phyloP scores from a whole-genome alignment of 2,797 vertebrate species.

The Myotis findleyi region DNA sequence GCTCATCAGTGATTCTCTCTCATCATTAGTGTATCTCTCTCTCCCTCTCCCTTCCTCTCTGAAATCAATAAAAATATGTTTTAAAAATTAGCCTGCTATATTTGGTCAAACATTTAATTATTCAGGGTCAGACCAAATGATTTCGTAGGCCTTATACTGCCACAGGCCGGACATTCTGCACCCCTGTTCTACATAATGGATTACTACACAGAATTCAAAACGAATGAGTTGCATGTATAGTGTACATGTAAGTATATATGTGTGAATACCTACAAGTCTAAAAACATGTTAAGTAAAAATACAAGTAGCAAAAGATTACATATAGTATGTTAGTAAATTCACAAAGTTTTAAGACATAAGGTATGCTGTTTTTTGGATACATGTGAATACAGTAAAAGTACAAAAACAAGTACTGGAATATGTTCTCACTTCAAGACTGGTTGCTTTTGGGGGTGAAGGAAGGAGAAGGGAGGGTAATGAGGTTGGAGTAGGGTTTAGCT shows the following conservation, averaged over 20 bases:
- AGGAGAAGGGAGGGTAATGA: neutral
- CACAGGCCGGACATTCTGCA: too few relatives aligned
- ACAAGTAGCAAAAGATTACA: neutral
- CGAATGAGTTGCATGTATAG: neutral
- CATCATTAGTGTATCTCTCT: too few relatives aligned
- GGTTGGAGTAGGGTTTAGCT: neutral
- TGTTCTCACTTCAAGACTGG: neutral
- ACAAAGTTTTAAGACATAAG: slow-evolving; percentile 4
- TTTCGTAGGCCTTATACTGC: too few relatives aligned
- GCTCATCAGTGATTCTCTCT: too few relatives aligned
- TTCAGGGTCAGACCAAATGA: too few relatives aligned
- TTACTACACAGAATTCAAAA: neutral
- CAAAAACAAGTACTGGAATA: neutral
- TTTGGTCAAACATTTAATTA: too few relatives aligned
- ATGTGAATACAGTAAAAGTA: neutral
- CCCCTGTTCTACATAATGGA: neutral
- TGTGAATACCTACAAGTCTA: slow-evolving; percentile 15
- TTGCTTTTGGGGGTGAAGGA: neutral
- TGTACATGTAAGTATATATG: neutral
- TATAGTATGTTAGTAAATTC: neutral
- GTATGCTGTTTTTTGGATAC: neutral
- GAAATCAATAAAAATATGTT: too few relatives aligned
- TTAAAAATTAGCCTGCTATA: too few relatives aligned
- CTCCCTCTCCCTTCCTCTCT: too few relatives aligned
- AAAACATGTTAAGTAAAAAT: neutral